Evolutionary conservation across 30 jellyfish, hydroid and myxozoan species (phyloP), one percentile per base, ranked within the genome.

Genomic region (Hydractinia symbiolongicarpus): DNA sequence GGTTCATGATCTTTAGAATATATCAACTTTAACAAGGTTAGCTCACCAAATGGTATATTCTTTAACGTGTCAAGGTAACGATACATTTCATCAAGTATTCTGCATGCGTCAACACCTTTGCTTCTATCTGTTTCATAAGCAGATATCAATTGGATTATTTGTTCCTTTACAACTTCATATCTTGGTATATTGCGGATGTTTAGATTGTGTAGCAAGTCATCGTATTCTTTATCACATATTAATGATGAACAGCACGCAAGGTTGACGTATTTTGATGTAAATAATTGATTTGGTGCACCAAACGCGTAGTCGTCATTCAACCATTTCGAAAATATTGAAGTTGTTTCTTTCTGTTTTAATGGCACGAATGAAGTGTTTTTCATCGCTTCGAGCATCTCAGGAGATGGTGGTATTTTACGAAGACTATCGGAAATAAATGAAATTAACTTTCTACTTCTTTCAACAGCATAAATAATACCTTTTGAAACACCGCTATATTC

Each of bases 321-420:
- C 74, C 74, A 64, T 64, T 44, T 64, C 40, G 9, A 51, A 64
- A 64, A 64, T 64, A 64, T 64, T 44, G 17, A 64, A 64, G 19
- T 51, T 6, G 7, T 51, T n/a, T 44, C 52, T 7, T 51, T 44
- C 74, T 64, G 74, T 64, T 64, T 64, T 51, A 64, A 51, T 53
- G 73, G 78, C 21, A 77, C 55, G 66, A 77, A 77, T 11, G 44
- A 11, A 13, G 83, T 77, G 5, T 21, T 9, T 30, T 21, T 79
- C 0, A 50, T 64, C 19, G 55, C 30, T 77, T 77, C 16, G 5
- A 77, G 17, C 0, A 0, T 8, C 4, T 5, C 56, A 8, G 78
- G 4, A n/a, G 80, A 77, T 5, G 40, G 5, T 5, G 15, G 1
- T 0, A 6, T 55, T 11, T 60, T 5, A 0, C 79, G n/a, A 3